phyloP scores from a whole-genome alignment of 2,888 invertebrate species.

The Brachyopa scutellaris region DNA sequence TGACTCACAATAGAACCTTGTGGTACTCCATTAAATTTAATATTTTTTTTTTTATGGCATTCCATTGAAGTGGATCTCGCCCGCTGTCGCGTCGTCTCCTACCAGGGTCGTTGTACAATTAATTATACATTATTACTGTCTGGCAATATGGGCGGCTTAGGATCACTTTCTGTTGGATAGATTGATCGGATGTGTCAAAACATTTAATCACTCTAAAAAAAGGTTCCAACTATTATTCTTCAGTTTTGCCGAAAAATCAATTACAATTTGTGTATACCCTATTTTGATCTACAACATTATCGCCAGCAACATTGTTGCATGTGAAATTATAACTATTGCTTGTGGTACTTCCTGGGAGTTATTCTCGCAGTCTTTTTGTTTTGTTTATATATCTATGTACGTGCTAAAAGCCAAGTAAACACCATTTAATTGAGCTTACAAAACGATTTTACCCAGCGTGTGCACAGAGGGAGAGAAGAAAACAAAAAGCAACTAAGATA shows the following conservation, averaged over 20 bases:
- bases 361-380: constrained; percentile 41
- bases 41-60: neutral
- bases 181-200: no score
- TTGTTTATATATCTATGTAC: constrained; percentile 62
- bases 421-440: constrained; percentile 61
- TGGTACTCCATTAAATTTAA: neutral
- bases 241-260: no score
- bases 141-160: no score
- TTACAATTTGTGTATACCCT: no score
- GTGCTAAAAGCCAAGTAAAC: constrained; percentile 66
- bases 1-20: neutral
- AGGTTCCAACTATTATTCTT: no score
- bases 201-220: no score
- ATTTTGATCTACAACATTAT: neutral
- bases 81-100: neutral
- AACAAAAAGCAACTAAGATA: constrained; percentile 18
- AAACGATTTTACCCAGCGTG: neutral
- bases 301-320: constrained; percentile 19
- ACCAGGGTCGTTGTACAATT: neutral
- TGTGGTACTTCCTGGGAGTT: constrained; percentile 3
- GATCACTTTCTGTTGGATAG: no score
- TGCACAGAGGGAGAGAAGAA: neutral
- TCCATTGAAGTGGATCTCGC: neutral
- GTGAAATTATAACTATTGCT: neutral
- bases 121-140: constrained; percentile 1